Conservation (phyloP, 2,797 vertebrate genomes). For the Vultur gryphus region DNA sequence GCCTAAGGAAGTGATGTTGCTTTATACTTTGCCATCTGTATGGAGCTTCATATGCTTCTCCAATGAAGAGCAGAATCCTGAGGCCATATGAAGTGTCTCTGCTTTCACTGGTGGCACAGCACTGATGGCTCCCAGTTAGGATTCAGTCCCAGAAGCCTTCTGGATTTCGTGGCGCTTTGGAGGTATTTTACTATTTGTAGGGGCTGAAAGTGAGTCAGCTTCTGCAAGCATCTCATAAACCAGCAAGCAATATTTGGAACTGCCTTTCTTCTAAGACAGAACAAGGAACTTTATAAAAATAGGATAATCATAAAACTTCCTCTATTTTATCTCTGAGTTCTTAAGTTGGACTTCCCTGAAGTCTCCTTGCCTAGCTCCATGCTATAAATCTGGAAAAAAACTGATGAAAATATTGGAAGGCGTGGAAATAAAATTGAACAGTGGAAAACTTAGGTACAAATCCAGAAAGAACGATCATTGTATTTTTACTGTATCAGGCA, state of each 20-base stretch:
- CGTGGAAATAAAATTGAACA: not conserved
- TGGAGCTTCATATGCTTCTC: not conserved
- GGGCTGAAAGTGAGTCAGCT: not conserved
- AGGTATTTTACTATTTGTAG: not conserved
- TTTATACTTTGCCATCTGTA: not conserved
- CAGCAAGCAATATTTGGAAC: not conserved
- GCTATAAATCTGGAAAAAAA: not conserved
- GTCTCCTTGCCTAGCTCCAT: not conserved
- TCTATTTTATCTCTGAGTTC: not conserved
- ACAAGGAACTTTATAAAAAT: not conserved
- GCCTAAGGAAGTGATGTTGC: not conserved
- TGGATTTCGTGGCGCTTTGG: not conserved
- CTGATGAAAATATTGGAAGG: not conserved
- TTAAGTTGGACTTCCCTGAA: not conserved
- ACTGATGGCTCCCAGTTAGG: not conserved
- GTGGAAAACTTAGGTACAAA: not conserved
- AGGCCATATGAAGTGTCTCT: not conserved
- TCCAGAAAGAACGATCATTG: fast-evolving
- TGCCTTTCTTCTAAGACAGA: not conserved
- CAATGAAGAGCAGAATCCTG: not conserved
- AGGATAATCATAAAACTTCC: not conserved
- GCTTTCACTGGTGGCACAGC: not conserved
- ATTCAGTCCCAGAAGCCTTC: not conserved
- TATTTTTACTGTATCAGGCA: not conserved
- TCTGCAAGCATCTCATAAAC: not conserved